Percentiles rank a stretch among this genome's conserved stretches.
Conservation (phyloP, 2,113 vertebrate species). For the Phalacrocorax pelagicus region DNA sequence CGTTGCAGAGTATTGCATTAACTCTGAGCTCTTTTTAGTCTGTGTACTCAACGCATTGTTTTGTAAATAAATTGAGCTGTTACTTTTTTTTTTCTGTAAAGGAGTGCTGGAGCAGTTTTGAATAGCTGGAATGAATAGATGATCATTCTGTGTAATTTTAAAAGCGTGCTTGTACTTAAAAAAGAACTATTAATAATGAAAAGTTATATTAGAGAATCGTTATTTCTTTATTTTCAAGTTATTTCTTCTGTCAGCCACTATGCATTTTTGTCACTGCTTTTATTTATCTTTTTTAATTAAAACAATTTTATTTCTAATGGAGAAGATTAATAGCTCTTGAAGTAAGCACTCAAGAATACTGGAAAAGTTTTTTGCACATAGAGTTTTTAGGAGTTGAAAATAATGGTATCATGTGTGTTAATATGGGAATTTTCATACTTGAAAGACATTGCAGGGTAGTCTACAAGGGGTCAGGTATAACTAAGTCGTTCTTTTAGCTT, state of each 20-base stretch:
- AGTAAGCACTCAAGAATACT: not conserved
- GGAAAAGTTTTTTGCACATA: not conserved
- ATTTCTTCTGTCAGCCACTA: not conserved
- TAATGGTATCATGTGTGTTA: not conserved
- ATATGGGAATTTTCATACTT: not conserved
- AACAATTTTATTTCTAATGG: not conserved
- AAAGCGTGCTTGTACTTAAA: not conserved
- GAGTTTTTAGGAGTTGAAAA: not conserved
- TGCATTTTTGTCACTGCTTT: not conserved
- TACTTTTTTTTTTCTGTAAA: not conserved
- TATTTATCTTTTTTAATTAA: not conserved
- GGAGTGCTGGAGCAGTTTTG: not conserved
- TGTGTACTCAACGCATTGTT: not conserved
- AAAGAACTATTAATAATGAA: not conserved
- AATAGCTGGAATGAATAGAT: not conserved
- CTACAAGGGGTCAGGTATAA: not conserved
- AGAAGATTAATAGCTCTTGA: not conserved
- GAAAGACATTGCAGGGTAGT: not conserved
- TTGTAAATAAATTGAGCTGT: not conserved
- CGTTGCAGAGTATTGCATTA: not conserved
- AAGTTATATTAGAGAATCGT: not conserved
- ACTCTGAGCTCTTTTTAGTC: not conserved
- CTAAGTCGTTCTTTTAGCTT: not conserved
- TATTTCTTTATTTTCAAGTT: conserved; percentile 6
- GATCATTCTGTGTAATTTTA: conserved; percentile 6